phyloP scores from a whole-genome alignment of 2,113 vertebrate species.

The Charadrius vociferus region DNA sequence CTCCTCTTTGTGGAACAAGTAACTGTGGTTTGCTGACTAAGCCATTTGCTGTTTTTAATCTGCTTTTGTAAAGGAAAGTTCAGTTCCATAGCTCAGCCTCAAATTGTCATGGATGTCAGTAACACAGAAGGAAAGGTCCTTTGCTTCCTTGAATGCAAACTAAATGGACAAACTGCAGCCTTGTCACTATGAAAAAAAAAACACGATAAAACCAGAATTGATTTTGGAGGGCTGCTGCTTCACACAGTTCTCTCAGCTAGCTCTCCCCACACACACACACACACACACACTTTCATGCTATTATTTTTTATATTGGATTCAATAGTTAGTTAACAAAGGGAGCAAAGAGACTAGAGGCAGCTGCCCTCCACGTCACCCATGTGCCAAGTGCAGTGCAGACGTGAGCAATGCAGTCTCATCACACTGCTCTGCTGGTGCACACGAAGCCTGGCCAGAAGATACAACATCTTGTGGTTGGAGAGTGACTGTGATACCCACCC shows the following conservation, averaged over 20 bases:
- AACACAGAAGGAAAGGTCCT: neutral
- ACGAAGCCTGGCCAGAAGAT: neutral
- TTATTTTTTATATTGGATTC: neutral
- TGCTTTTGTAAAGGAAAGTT: slow-evolving; percentile 43
- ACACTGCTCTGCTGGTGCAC: neutral
- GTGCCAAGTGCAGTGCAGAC: neutral
- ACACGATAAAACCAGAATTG: neutral
- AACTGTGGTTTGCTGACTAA: slow-evolving; percentile 56
- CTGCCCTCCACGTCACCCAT: neutral
- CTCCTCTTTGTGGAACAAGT: neutral
- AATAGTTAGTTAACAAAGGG: neutral
- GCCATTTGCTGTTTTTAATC: neutral
- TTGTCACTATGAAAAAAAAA: slow-evolving; percentile 6
- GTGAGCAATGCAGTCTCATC: neutral
- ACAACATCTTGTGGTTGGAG: neutral
- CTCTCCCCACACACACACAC: too few species aligned
- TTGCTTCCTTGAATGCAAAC: slow-evolving; percentile 9
- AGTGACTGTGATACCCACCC: neutral
- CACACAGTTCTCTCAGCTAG: neutral
- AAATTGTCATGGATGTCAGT: neutral
- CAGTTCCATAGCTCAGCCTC: slow-evolving; percentile 2
- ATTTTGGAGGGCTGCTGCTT: neutral
- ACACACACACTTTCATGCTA: too few species aligned
- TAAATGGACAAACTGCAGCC: neutral
- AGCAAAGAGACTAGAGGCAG: neutral